Evolutionary conservation across 2,888 invertebrate genomes (phyloP), one percentile per base, ranked within the genome.

Genomic region (Junonia oenone): DNA sequence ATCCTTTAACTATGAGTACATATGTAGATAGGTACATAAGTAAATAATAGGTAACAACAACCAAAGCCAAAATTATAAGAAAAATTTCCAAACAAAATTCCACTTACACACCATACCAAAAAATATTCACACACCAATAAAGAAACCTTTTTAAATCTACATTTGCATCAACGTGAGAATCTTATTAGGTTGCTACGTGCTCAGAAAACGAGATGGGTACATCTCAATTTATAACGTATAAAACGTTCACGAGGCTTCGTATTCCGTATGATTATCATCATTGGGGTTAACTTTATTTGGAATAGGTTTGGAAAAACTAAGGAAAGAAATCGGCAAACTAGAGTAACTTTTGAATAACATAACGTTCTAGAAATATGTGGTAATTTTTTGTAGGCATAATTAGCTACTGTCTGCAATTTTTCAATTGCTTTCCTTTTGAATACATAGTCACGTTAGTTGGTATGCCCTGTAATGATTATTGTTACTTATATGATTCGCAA

Each of bases 141-240:
- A 26, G 50, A 15, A 38, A 35, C 45, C 31, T 51, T 59, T 51
- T 55, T 46, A 33, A 58, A 49, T 45, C 46, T 45, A 14, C 11
- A 43, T 52, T 55, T 40, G 22, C 50, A 47, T 54, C 35, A 35
- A 55, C 58, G 51, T 58, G 58, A 37, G 46, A 35, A 55, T 56
- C 61, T 50, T 53, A 61, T 61, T 58, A 58, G 35, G 29, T 31
- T 29, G 9, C 35, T 19, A 56, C 61, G 61, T 61, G 61, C 26
- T 26, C 31, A 33, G 61, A 53, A 56, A 38, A 19, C 13, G 26
- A 55, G 52, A 19, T 11, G 22, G 15, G 6, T 8, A 33, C 31
- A 33, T 6, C 29, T 43, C 46, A 43, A 47, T 58, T 58, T 55
- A 56, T 31, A 38, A 50, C 4, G 46, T 45, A 37, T 43, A 35